Evolutionary conservation across 2,113 vertebrate genomes (phyloP).

Genomic region (Carassius auratus): DNA sequence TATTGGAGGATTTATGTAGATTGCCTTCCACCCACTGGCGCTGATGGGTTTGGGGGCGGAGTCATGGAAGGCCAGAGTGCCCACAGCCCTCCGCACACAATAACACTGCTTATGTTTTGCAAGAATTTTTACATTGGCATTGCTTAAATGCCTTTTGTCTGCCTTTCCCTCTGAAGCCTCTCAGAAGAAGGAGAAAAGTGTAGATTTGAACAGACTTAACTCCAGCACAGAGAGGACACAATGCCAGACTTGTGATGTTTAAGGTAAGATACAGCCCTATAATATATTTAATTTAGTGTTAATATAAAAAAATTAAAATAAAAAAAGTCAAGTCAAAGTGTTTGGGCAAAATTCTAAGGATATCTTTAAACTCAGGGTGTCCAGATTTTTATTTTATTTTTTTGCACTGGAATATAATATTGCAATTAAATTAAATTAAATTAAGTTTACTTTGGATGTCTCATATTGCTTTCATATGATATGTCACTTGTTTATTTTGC

Average conservation of each 20-base stretch:
- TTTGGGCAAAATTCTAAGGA: neutral
- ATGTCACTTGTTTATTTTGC: neutral
- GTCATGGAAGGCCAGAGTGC: constrained; percentile 50
- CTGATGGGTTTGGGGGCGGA: constrained; percentile 54
- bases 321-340: neutral
- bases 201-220: constrained; percentile 14
- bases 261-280: constrained; percentile 15
- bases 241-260: constrained; percentile 25
- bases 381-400: neutral
- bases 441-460: neutral
- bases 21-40: constrained; percentile 52
- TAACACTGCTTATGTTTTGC: constrained; percentile 73
- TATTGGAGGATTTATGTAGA: constrained; percentile 55
- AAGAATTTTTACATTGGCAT: constrained; percentile 66
- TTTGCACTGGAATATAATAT: neutral
- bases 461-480: neutral
- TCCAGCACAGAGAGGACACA: constrained; percentile 20
- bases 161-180: constrained; percentile 58
- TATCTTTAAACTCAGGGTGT: neutral
- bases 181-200: constrained; percentile 43
- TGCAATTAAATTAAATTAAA: neutral
- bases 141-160: constrained; percentile 63
- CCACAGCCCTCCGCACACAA: constrained; percentile 66
- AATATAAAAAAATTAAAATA: no score
- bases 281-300: neutral